Base-by-base conservation (phyloP, 1,140 invertebrate genomes). In the Drosophila setifemur region DNA sequence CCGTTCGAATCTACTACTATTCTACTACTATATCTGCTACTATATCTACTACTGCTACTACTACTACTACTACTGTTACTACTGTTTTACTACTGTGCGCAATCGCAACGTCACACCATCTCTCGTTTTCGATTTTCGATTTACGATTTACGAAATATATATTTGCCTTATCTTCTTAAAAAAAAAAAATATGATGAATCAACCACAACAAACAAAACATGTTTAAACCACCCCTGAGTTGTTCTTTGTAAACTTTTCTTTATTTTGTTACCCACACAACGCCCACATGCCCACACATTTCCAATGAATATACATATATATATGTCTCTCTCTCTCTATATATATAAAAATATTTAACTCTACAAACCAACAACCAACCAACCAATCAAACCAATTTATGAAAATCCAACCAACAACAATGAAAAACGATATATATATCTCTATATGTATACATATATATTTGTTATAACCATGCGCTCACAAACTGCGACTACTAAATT, bases 401-500 rank as follows among this genome's bases (percentile, higher is more conserved):
- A 23, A 23, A 23, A 23, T 23, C 21, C 21, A 57, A 26, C 18
- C 54, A 57, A 52, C 29, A 25, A 54, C 31, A 45, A 58, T 45
- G 45, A 57, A 48, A 40, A 53, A 39, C 60, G 52, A 69, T 61
- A 73, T 66, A 73, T 66, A 70, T 71, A 69, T 67, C 64, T 70
- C 45, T 72, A 52, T 48, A 43, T 60, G 31, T 26, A 54, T 42
- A 70, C 54, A 68, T 66, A 70, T 74, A 68, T 78, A 75, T 78
- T 50, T 81, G 53, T 75, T 85, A 54, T 61, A 69, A 88, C 66
- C 63, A 85, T 67, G 64, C 68, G 67, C 31, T 70, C 85, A 74
- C 67, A 54, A 79, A 73, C 75, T 79, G 63, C 70, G 68, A 83
- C 72, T 37, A 82, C 68, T 64, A 77, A 85, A 69, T 73, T 77